A percentile compares a stretch with the other conserved stretches of the same genome.
Evolutionary conservation across 2,113 vertebrate genomes (phyloP).

Genomic region (Crotalus viridis): DNA sequence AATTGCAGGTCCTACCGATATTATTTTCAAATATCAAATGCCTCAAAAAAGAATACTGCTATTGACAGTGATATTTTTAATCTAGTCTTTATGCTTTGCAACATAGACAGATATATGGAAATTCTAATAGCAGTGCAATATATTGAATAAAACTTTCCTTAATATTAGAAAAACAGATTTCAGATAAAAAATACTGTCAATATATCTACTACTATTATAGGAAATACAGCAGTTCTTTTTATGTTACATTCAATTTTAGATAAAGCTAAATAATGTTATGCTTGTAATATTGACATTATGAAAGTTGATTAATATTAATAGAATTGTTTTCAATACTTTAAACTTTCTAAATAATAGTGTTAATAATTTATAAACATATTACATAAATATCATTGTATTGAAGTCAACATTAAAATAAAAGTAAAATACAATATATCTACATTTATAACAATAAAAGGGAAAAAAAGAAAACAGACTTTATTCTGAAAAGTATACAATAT

Average conservation of each 20-base stretch:
- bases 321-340: neutral
- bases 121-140: neutral
- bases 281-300: neutral
- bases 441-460: neutral
- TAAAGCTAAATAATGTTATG: neutral
- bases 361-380: neutral
- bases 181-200: neutral
- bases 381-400: neutral
- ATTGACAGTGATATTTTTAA: neutral
- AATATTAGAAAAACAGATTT: neutral
- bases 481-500: neutral
- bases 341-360: neutral
- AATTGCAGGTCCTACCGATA: neutral
- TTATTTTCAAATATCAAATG: neutral
- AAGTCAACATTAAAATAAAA: neutral
- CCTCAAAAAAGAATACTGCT: neutral
- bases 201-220: neutral
- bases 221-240: neutral
- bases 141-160: neutral
- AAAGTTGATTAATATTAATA: neutral
- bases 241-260: neutral
- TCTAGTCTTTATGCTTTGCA: neutral
- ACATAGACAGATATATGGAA: neutral
- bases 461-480: neutral
- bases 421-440: neutral